These are phyloP conservation scores for Cyrtodaria siliqua DNA, from an alignment of 2,888 invertebrate species.

Conservation along the genomic window DNA sequence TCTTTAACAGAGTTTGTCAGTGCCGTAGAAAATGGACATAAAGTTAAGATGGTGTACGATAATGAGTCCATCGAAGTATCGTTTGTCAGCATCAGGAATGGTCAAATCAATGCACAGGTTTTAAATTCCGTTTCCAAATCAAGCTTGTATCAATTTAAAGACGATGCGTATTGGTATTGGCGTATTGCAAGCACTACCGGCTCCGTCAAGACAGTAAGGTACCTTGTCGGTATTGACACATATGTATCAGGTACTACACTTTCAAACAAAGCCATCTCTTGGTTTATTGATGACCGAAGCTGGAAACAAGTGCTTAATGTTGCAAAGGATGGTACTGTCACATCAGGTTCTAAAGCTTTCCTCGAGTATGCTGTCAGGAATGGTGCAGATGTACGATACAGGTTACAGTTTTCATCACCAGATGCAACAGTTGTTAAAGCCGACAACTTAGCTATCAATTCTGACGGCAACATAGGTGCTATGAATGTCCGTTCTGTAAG, in stretches of 20 bases:
- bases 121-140: slow-evolving; percentile 19
- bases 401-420: no score
- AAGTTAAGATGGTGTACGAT: slow-evolving; percentile 19
- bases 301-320: slow-evolving; percentile 22
- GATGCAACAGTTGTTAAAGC: not conserved
- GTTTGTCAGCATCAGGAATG: slow-evolving; percentile 9
- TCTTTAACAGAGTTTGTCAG: slow-evolving; percentile 4
- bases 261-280: not conserved
- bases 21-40: slow-evolving; percentile 20
- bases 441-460: slow-evolving; percentile 16
- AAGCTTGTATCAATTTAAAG: slow-evolving; percentile 2
- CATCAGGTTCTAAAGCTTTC: slow-evolving; percentile 20
- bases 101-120: slow-evolving; percentile 25
- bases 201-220: not conserved
- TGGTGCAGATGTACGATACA: slow-evolving; percentile 23
- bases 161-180: slow-evolving; percentile 26
- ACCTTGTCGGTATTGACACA: slow-evolving; percentile 15
- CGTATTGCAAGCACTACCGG: slow-evolving; percentile 21
- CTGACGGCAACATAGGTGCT: slow-evolving; percentile 12
- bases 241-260: not conserved
- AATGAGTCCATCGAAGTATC: slow-evolving; percentile 18
- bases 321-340: not conserved
- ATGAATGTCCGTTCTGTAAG: slow-evolving; percentile 29
- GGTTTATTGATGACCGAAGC: slow-evolving; percentile 32
- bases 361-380: slow-evolving; percentile 11